Evolutionary conservation across 2,888 invertebrate genomes (phyloP).

Genomic region (Lepidochrysops patricia): DNA sequence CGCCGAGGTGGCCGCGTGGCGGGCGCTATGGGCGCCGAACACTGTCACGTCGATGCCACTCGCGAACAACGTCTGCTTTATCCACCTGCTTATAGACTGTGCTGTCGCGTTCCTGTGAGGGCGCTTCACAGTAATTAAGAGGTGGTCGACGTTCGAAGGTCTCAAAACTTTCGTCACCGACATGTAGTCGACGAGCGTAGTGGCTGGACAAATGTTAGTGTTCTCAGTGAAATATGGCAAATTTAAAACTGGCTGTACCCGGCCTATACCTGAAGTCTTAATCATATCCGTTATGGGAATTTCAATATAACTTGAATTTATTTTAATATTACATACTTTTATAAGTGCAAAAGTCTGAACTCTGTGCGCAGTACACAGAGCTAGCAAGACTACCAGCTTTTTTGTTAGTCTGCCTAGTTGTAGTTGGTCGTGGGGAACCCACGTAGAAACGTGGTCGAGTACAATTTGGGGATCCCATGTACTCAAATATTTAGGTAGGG

Average conservation of each 20-base stretch:
- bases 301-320: background rate
- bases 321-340: background rate
- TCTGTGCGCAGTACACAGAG: background rate
- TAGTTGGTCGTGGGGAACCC: background rate
- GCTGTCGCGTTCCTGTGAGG: background rate
- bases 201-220: background rate
- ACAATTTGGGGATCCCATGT: background rate
- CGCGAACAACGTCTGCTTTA: background rate
- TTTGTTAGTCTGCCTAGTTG: background rate
- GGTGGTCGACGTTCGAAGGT: background rate
- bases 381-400: background rate
- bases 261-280: background rate
- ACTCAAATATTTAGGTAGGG: background rate
- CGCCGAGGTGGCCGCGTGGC: too few relatives aligned
- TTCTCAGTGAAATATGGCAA: background rate
- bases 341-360: background rate
- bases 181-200: background rate
- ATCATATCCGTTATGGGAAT: background rate
- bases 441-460: background rate
- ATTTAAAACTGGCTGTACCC: background rate
- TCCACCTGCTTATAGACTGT: background rate
- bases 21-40: too few relatives aligned
- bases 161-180: background rate
- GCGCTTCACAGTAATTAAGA: background rate
- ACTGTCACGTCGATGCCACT: too few relatives aligned